Evolutionary conservation across 1,140 invertebrate species (phyloP), one percentile per base, ranked within the genome.

Genomic region (Spodoptera frugiperda): DNA sequence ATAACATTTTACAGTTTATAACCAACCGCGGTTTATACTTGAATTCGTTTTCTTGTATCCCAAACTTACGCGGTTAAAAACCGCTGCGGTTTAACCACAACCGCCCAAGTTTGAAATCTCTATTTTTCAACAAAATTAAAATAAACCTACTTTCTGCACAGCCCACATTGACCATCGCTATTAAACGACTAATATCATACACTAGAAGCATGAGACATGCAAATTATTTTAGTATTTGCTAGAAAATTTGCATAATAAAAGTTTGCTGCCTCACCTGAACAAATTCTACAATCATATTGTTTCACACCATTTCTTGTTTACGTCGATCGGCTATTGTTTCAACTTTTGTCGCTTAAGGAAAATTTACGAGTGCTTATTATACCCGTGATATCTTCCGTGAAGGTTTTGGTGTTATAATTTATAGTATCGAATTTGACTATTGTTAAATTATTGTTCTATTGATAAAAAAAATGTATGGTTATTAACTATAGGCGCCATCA

Each of bases 231-330:
- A 39, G 44, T 63, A 44, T 17, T n/a, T 61, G 9, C 9, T 63
- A 15, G 33, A 17, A 0, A 49, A 67, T 67, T 67, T 49, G 14
- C 63, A 67, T 67, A 49, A 49, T 49, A 67, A 48, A 48, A 48
- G 63, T 67, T 5, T 48, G 0, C 2, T n/a, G 11, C 6, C 5
- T 12, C 63, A 67, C 11, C 44, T 67, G 63, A 67, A 67, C 63
- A 67, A 67, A 67, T 67, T 15, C 5, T 39, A 48, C 49, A 14
- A 48, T 49, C 14, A 21, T 65, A 48, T 21, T 48, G 17, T 48
- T 65, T 25, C 25, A 3, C 25, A 25, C 9, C 15, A 39, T 9
- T 61, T n/a, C 57, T 10, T 65, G 39, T 65, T 19, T 19, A 21
- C 17, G 4, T 17, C 57, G 30, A 39, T 39, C 1, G 0, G 11